Percentiles rank a stretch among this genome's conserved stretches.
Evolutionary conservation across 1,140 invertebrate species (phyloP).

Genomic region (Luehdorfia chinensis): DNA sequence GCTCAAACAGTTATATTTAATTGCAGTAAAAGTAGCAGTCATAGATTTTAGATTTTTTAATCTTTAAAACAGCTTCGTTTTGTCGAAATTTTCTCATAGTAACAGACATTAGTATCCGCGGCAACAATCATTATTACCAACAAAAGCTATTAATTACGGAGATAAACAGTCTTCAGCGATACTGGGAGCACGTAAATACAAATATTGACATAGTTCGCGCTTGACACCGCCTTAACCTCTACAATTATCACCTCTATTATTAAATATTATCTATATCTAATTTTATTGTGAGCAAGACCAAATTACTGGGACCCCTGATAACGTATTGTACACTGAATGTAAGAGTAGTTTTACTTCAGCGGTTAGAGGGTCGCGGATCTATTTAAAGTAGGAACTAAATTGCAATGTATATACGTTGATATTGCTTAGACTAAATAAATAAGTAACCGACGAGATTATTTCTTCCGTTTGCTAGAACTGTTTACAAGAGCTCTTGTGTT

Average conservation of each 20-base stretch:
- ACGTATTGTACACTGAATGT: neutral
- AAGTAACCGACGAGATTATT: conserved; percentile 4
- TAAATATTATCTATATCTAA: conserved; percentile 48
- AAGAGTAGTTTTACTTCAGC: neutral
- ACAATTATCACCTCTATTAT: conserved; percentile 56
- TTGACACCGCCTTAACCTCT: conserved; percentile 63
- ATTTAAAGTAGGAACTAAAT: conserved; percentile 1
- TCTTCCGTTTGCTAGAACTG: conserved; percentile 10
- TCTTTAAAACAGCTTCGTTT: no score
- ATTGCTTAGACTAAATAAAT: conserved; percentile 16
- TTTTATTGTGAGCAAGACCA: conserved; percentile 37
- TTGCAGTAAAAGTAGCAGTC: no score
- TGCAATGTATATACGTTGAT: conserved; percentile 9
- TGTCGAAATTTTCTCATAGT: no score
- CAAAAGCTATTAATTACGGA: conserved; percentile 46
- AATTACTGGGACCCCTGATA: conserved; percentile 25
- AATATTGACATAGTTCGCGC: conserved; percentile 61
- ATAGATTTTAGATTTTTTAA: no score
- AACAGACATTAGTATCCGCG: conserved; percentile 40
- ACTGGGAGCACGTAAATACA: conserved; percentile 36
- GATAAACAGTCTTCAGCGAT: conserved; percentile 32
- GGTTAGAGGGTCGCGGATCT: neutral
- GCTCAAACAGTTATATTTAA: neutral
- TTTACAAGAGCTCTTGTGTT: neutral
- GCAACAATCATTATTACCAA: conserved; percentile 49